Conservation (phyloP, 2,888 invertebrate genomes). For the Nephrotoma appendiculata region DNA sequence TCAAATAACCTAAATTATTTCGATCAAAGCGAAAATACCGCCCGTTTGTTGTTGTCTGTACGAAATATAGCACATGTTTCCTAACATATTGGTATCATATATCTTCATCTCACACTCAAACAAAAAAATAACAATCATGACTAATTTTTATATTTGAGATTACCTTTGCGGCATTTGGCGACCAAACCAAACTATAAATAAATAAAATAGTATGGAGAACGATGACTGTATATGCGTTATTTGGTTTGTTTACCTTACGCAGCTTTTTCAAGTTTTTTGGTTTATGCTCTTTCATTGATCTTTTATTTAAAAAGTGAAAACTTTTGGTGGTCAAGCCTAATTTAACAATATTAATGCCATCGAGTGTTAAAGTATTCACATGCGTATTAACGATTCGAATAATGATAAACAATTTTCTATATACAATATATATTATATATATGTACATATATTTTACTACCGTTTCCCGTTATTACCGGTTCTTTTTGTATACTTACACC, state of each 20-base stretch:
- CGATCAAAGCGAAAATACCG: neutral
- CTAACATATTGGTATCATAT: neutral
- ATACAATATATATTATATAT: neutral
- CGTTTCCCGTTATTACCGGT: neutral
- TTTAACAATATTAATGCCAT: neutral
- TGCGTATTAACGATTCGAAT: neutral
- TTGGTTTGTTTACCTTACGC: neutral
- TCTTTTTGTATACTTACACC: neutral
- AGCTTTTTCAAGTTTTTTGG: neutral
- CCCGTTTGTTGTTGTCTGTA: neutral
- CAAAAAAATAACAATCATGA: neutral
- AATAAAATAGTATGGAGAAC: neutral
- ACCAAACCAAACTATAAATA: neutral
- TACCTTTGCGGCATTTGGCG: neutral
- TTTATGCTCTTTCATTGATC: neutral
- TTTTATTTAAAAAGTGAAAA: neutral
- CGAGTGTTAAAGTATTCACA: neutral
- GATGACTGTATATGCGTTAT: neutral
- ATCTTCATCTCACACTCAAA: neutral
- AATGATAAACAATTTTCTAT: neutral
- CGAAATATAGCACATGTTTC: neutral
- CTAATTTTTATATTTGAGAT: neutral
- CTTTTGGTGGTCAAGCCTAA: neutral
- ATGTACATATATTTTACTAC: neutral
- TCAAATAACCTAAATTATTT: neutral